These are phyloP conservation scores for Serrognathus titanus DNA, from an alignment of 2,888 invertebrate genomes.

Conservation along the genomic window DNA sequence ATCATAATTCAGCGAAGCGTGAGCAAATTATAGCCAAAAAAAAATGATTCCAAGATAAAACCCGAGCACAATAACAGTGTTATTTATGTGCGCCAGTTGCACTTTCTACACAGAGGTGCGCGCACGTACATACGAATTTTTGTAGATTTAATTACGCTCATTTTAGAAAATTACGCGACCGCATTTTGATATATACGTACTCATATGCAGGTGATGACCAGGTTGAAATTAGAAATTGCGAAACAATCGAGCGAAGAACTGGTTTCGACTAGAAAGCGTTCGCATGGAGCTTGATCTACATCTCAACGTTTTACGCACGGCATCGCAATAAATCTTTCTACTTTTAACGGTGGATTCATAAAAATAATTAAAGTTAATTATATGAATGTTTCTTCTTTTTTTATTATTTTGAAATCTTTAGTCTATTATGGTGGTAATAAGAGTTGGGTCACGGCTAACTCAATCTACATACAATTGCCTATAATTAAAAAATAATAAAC, in stretches of 20 bases:
- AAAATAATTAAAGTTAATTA: too few species aligned
- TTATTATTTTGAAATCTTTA: too few species aligned
- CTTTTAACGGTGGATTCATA: too few species aligned
- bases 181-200: not conserved
- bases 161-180: slow-evolving; percentile 1
- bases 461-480: too few species aligned
- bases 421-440: too few species aligned
- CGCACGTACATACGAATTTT: not conserved
- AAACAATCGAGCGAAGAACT: not conserved
- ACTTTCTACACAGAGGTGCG: not conserved
- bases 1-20: not conserved
- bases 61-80: not conserved
- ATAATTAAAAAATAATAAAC: too few species aligned
- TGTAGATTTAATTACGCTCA: not conserved
- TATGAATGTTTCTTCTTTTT: too few species aligned
- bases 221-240: not conserved
- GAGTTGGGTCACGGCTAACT: too few species aligned
- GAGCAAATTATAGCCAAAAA: not conserved
- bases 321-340: too few species aligned
- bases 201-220: not conserved
- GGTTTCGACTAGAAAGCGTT: not conserved
- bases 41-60: not conserved
- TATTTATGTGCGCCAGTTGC: not conserved
- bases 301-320: too few species aligned
- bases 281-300: too few species aligned